These are phyloP conservation scores for Erebia palarica DNA, from an alignment of 2,888 invertebrate species.

Conservation along the genomic window DNA sequence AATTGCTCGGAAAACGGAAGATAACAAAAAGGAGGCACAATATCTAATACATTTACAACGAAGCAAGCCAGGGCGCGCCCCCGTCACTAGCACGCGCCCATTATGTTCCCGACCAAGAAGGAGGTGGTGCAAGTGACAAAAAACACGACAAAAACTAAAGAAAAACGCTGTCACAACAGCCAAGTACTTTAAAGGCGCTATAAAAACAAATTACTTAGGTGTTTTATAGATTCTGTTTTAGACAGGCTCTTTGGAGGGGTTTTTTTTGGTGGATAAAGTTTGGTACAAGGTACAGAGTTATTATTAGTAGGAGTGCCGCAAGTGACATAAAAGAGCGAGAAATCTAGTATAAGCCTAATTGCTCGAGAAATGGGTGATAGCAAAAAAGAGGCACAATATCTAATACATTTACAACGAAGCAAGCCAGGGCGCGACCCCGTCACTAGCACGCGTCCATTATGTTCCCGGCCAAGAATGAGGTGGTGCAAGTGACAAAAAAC, in stretches of 20 bases:
- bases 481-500: conserved; percentile 41
- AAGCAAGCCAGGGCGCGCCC: conserved; percentile 61
- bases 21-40: conserved; percentile 57
- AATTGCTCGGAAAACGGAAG: conserved; percentile 50
- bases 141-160: neutral
- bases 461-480: conserved; percentile 46
- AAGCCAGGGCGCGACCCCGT: conserved; percentile 65
- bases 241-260: neutral
- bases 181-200: neutral
- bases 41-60: conserved; percentile 69
- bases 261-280: neutral
- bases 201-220: neutral
- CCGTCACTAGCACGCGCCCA: conserved; percentile 73
- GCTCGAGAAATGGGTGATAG: conserved; percentile 50
- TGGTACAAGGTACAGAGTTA: neutral
- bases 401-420: conserved; percentile 67
- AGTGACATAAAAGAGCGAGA: too few species aligned
- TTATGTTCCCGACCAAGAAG: conserved; percentile 54
- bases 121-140: conserved; percentile 42
- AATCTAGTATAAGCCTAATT: conserved; percentile 39
- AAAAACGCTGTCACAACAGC: conserved; percentile 4
- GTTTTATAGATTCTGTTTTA: conserved; percentile 11
- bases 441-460: conserved; percentile 72
- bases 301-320: too few species aligned
- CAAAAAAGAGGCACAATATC: conserved; percentile 60